Conservation (phyloP, 2,888 invertebrate species). For the Drosophila kambysellisi region DNA sequence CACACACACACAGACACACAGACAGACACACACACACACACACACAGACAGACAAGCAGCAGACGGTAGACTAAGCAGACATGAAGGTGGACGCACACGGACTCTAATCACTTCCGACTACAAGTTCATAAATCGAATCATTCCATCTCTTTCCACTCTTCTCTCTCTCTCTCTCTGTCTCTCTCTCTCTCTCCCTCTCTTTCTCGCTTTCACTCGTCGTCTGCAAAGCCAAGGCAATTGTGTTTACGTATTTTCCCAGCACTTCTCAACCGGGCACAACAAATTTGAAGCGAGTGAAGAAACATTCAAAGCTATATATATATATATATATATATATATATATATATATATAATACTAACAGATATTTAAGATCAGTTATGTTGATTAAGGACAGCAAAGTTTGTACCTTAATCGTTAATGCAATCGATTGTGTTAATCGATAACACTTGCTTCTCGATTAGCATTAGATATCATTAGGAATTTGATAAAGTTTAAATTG, state of each 20-base stretch:
- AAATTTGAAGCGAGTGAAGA: background rate
- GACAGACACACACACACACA: constrained; percentile 18
- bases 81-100: constrained; percentile 51
- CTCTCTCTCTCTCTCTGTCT: background rate
- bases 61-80: constrained; percentile 17
- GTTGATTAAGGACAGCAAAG: background rate
- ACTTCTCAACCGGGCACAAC: constrained; percentile 20
- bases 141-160: constrained; percentile 9
- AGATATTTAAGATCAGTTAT: background rate
- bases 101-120: constrained; percentile 76
- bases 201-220: background rate
- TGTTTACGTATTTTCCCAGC: constrained; percentile 58
- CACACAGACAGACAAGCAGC: background rate
- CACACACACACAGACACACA: constrained; percentile 34
- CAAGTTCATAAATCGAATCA: constrained; percentile 68
- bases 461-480: background rate
- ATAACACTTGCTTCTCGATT: background rate
- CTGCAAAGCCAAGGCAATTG: constrained; percentile 36
- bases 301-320: background rate
- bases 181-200: background rate
- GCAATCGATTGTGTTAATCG: background rate
- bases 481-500: background rate
- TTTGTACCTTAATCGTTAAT: background rate
- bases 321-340: background rate
- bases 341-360: background rate